These are phyloP conservation scores for Augiades crinisus DNA, from an alignment of 2,888 invertebrate species.

Conservation along the genomic window DNA sequence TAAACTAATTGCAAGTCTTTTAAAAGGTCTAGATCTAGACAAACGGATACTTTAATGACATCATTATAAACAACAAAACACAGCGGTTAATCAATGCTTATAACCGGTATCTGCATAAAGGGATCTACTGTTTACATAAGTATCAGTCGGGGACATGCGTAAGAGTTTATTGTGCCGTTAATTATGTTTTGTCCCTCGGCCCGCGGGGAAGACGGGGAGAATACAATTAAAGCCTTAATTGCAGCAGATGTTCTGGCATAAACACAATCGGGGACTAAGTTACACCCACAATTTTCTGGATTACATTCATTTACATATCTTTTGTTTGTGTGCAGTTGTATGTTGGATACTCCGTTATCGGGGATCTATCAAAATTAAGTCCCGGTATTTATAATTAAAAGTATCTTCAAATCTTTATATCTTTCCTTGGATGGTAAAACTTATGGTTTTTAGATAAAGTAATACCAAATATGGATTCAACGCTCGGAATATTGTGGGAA, in stretches of 20 bases:
- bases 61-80: too few species aligned
- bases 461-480: too few species aligned
- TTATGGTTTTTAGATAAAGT: too few species aligned
- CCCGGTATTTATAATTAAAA: too few species aligned
- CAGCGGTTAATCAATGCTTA: background rate
- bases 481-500: too few species aligned
- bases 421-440: too few species aligned
- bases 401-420: too few species aligned
- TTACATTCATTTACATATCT: conserved; percentile 4
- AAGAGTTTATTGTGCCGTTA: conserved; percentile 22
- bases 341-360: too few species aligned
- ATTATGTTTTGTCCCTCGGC: conserved; percentile 21
- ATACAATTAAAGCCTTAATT: conserved; percentile 25
- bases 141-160: conserved; percentile 20
- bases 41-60: too few species aligned
- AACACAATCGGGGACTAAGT: conserved; percentile 15
- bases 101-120: conserved; percentile 16
- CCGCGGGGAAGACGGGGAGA: conserved; percentile 1
- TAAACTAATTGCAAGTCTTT: too few species aligned
- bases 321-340: background rate
- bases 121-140: conserved; percentile 20
- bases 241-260: conserved; percentile 20
- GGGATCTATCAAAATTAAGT: background rate
- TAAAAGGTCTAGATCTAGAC: too few species aligned
- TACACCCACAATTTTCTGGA: conserved; percentile 24